A percentile compares a stretch with the other conserved stretches of the same genome.
These are phyloP conservation scores for Unio delphinus DNA, from an alignment of 2,888 invertebrate species.

Conservation along the genomic window DNA sequence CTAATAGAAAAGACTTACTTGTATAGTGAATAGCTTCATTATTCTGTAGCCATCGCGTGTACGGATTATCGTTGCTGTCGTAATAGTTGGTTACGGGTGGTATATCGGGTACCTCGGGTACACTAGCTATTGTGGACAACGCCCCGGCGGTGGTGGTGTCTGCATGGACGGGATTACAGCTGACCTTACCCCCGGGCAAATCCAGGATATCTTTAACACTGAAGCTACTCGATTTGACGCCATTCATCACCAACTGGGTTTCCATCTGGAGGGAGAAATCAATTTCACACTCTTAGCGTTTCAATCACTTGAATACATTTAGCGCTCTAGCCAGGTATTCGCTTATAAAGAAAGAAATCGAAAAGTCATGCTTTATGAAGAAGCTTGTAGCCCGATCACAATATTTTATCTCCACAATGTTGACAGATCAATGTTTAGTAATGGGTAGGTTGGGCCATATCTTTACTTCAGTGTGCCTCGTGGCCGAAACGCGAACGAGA, in stretches of 20 bases:
- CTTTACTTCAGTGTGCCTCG: not conserved
- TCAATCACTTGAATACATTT: not conserved
- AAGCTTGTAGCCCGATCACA: constrained; percentile 35
- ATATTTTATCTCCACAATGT: constrained; percentile 37
- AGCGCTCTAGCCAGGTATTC: constrained; percentile 28
- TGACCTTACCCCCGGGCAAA: constrained; percentile 79
- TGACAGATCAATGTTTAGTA: constrained; percentile 30
- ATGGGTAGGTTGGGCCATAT: constrained; percentile 14
- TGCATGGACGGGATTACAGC: constrained; percentile 41
- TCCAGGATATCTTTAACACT: constrained; percentile 95
- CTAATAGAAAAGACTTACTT: constrained; percentile 47
- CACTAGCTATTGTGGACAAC: constrained; percentile 34
- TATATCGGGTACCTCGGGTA: constrained; percentile 34
- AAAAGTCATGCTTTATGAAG: constrained; percentile 37
- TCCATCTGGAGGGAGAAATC: constrained; percentile 44
- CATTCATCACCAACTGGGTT: constrained; percentile 76
- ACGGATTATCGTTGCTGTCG: constrained; percentile 71
- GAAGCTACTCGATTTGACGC: constrained; percentile 84
- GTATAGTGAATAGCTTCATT: constrained; percentile 64
- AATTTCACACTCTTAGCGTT: not conserved
- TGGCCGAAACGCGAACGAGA: too few species aligned
- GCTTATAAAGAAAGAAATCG: constrained; percentile 30
- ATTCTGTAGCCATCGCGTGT: constrained; percentile 73
- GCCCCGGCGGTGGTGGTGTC: constrained; percentile 39
- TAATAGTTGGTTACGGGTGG: constrained; percentile 42